phyloP scores from a whole-genome alignment of 2,797 vertebrate genomes.

The Oreochromis mossambicus region DNA sequence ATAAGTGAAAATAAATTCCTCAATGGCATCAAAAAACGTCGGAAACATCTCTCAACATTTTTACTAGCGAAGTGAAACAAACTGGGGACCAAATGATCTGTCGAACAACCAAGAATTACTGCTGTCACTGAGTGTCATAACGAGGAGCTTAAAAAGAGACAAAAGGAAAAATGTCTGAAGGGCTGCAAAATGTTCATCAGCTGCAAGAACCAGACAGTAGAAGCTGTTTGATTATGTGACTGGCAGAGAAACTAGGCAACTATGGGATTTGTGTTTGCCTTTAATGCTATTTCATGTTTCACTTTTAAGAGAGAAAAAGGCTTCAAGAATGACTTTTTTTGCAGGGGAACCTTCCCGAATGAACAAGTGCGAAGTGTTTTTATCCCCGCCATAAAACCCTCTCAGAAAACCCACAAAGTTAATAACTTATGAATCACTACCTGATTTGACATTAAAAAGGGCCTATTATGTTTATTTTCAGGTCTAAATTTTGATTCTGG shows the following conservation, averaged over 20 bases:
- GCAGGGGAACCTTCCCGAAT: neutral
- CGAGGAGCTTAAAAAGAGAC: neutral
- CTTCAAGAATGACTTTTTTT: neutral
- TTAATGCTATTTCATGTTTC: neutral
- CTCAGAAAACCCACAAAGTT: neutral
- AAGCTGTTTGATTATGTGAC: neutral
- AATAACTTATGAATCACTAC: neutral
- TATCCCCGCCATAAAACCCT: neutral
- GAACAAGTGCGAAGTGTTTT: neutral
- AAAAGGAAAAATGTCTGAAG: neutral
- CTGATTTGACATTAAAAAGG: slow-evolving; percentile 4
- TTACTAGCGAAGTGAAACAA: neutral
- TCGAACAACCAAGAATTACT: neutral
- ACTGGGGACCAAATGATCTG: neutral
- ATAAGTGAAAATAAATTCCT: neutral
- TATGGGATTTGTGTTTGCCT: neutral
- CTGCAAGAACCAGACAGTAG: neutral
- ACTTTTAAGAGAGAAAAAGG: neutral
- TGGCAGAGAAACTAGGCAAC: neutral
- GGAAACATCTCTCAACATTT: neutral
- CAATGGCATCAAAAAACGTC: neutral
- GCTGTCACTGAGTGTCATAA: neutral
- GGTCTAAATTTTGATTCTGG: neutral
- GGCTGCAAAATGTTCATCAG: neutral
- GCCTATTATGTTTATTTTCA: neutral